phyloP scores from a whole-genome alignment of 2,797 vertebrate genomes.

The Periparus ater region DNA sequence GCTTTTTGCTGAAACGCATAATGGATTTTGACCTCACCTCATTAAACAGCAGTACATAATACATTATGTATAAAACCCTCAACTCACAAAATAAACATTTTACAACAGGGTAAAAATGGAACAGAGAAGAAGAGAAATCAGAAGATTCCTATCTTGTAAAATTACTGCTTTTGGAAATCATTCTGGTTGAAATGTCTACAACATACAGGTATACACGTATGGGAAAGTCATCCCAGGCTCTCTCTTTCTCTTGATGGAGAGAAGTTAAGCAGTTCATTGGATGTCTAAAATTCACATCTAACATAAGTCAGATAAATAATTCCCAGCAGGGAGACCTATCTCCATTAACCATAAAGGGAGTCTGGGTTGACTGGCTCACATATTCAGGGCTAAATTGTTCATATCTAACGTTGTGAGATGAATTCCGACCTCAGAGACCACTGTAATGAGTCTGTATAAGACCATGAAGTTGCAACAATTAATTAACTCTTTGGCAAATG shows the following conservation, averaged over 20 bases:
- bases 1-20: slow-evolving; percentile 12
- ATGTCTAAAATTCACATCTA: background rate
- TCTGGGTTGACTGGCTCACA: background rate
- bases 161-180: background rate
- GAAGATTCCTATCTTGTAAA: background rate
- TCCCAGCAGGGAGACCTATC: background rate
- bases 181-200: background rate
- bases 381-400: background rate
- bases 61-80: background rate
- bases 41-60: slow-evolving; percentile 24
- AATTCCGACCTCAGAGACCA: background rate
- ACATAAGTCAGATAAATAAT: background rate
- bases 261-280: background rate
- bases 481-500: background rate
- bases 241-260: background rate
- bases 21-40: slow-evolving; percentile 32
- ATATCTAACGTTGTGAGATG: background rate
- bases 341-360: background rate
- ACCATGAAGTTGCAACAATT: background rate
- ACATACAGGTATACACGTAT: background rate
- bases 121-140: background rate
- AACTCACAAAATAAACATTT: background rate
- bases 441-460: background rate
- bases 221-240: background rate
- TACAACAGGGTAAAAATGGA: background rate